These are phyloP conservation scores for Aphyosemion australe DNA, from an alignment of 2,113 vertebrate species.

Conservation along the genomic window DNA sequence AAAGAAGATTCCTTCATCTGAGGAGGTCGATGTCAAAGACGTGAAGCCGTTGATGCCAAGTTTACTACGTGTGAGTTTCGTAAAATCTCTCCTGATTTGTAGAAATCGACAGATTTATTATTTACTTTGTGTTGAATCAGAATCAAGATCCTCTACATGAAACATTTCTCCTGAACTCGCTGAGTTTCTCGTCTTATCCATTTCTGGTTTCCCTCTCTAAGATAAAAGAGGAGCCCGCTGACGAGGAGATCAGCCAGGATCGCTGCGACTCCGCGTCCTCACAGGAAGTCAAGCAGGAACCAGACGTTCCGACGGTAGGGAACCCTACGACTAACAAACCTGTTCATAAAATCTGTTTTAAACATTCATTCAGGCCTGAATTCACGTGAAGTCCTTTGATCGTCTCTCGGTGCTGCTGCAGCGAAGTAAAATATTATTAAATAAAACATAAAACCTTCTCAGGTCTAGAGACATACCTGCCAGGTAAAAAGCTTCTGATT, in stretches of 20 bases:
- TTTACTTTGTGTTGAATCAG: no score
- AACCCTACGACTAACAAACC: background rate
- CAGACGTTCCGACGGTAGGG: constrained; percentile 81
- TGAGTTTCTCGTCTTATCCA: constrained; percentile 66
- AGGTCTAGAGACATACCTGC: no score
- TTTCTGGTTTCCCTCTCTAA: constrained; percentile 75
- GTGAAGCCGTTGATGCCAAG: constrained; percentile 3
- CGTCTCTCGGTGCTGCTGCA: no score
- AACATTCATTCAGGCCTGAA: no score
- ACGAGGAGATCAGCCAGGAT: constrained; percentile 86
- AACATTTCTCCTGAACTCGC: no score
- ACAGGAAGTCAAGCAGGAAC: constrained; percentile 87
- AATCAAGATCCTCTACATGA: no score
- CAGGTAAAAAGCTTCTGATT: no score
- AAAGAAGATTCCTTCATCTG: background rate
- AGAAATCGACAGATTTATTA: no score
- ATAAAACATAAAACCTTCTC: no score
- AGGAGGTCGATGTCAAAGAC: background rate
- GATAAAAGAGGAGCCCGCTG: constrained; percentile 91
- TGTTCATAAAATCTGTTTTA: background rate
- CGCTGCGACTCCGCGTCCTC: constrained; percentile 78
- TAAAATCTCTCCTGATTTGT: background rate
- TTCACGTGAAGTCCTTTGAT: no score
- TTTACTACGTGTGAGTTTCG: constrained; percentile 3
- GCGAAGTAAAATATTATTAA: no score